Evolutionary conservation across 37 sponge, comb jelly and placozoan genomes (phyloP), one percentile per base, ranked within the genome.

Genomic region (Eunapius fragilis): DNA sequence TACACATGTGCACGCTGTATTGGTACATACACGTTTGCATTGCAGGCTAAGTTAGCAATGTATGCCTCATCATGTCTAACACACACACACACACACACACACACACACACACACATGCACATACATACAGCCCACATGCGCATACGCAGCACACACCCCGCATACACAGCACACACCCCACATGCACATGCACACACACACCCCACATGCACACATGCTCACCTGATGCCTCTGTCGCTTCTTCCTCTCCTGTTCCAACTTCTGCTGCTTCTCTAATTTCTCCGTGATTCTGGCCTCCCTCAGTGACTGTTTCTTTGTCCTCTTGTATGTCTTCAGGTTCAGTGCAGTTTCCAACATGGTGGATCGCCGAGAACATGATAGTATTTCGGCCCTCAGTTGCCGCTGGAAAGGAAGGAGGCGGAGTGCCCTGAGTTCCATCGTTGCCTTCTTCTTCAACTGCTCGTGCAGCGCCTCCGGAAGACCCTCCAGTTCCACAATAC

Each of bases 221-320:
- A 93, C 96, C 85, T 97, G 96, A 72, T 99, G 99, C 78, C 92
- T 93, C 89, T 99, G 99, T 32, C 94, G 74, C 71, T 85, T 91
- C 71, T 88, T 88, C 36, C 96, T 84, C 80, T 94, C 93, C 49
- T 93, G 94, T 71, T 99, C 99, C 68, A 88, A 25, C 45, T 94
- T 93, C 80, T 99, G 99, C 84, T 95, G 96, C 77, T 97, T 97
- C 85, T 99, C 99, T 67, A 99, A 75, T 85, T 95, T 92, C 90
- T 99, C 99, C 3, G 99, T 99, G 85, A 90, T 94, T 25, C 96
- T 87, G 23, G 98, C 99, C 49, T 99, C 99, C 36, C 96, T 89
- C 68, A 99, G 88, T 3, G 94, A 90, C 86, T 99, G 99, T 38
- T 89, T 84, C 95, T 99, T 99, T 14, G 94, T 88, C 23, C 96